Base-by-base conservation (phyloP, 2,888 invertebrate genomes). In the Lepidochrysops patricia region DNA sequence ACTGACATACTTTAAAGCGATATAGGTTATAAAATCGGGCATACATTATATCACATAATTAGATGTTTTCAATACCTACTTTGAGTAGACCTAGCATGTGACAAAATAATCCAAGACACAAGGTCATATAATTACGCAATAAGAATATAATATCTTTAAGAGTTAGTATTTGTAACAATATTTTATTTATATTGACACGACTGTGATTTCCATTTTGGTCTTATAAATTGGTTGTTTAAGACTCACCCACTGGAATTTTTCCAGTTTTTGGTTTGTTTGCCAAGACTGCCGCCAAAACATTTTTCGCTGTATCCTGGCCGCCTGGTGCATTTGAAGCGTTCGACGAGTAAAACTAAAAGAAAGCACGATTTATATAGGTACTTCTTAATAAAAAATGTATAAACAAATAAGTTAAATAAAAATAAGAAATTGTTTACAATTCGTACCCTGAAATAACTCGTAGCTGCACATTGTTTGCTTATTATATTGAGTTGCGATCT, bases 241-340 rank as follows among this genome's bases (percentile, higher is more conserved):
- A 71, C 89, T 82, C 78, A 89, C 89, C 89, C 74, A 86, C 81
- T 70, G 89, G 89, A 68, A 87, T 87, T 81, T 88, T 88, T 49
- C 87, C 86, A 66, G 80, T 81, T 75, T 89, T 89, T 2, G 87
- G 86, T 74, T 81, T 88, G 75, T 89, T 89, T 68, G 85, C 80
- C 70, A 90, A 77, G 63, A 89, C 88, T 5, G 87, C 88, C 58
- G 90, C 88, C 70, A 90, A 73, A 49, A 90, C 86, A 80, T 89
- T 86, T 77, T 86, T 85, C n/a, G 89, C 88, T 2, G 85, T 62
- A 67, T 89, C 86, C 27, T 74, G 62, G 7, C 77, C 75, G 58
- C 72, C 73, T 25, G 70, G n/a, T 66, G 69, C 73, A 65, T 63
- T 73, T 57, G 80, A 72, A 23, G 77, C 65, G 57, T 76, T 66